Evolutionary conservation across 1,140 invertebrate genomes (phyloP), one percentile per base, ranked within the genome.

Genomic region (Cryptotermes secundus): DNA sequence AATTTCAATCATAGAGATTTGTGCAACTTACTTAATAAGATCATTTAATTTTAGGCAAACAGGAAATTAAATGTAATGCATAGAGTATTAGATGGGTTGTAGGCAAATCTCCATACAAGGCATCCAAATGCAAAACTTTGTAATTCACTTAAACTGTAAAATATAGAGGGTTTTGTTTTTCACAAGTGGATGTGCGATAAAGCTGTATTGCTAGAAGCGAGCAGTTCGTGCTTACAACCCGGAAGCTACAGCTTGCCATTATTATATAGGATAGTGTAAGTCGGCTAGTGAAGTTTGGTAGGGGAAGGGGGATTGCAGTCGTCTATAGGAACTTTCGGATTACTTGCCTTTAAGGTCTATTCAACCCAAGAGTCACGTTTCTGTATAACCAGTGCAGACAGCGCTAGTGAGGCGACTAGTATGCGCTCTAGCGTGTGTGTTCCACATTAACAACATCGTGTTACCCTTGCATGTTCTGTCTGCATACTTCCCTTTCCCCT

Each of bases 381-480:
- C 16, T 26, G 4, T 31, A 26, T 72, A 72, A 72, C 26, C n/a
- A 72, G 59, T 72, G 59, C 31, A 72, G 59, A 72, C 59, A 9
- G 26, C n/a, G 9, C 26, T 72, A 72, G 59, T 72, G 59, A 72
- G 59, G n/a, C 59, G 59, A 72, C 59, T 72, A 31, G 59, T 72
- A 72, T 72, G 59, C 59, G 59, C 26, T 72, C 59, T 72, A n/a
- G 59, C 59, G 59, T 72, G 59, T 14, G 26, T 72, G 26, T 72
- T 72, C 59, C 59, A 72, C 59, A 72, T 72, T 72, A 72, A 72
- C 59, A 72, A 72, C 59, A 72, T 72, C n/a, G 26, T 72, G 19
- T 49, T 49, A 22, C 45, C 1, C 19, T 49, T 22, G 1, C 14
- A 26, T 72, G 59, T 72, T 31, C 31, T 16, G 7, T 6, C 59